Base-by-base conservation (phyloP, 2,888 invertebrate species). In the Lepidochitona cinerea region DNA sequence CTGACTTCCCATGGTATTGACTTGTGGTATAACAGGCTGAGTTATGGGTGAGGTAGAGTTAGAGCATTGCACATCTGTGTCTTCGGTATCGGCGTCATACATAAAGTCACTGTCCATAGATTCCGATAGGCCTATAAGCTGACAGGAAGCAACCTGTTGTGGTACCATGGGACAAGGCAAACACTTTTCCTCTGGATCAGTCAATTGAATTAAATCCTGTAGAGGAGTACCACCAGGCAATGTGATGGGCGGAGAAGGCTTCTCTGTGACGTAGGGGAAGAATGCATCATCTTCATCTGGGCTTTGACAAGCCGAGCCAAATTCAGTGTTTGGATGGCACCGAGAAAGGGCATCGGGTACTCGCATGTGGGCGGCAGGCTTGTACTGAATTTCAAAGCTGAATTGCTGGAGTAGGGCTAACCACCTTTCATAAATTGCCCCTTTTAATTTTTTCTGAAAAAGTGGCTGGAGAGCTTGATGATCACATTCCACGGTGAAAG, bases 261-360 rank as follows among this genome's bases (percentile, higher is more conserved):
- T 33, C 32, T 65, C 66, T 66, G 35, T 35, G n/a, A 66, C 66
- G 37, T 66, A 66, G 14, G 66, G 66, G 37, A 66, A 66, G 35
- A n/a, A 66, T n/a, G 66, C 35, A 26, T 66, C 66, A 14, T 66
- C 66, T 37, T 66, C 66, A 66, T 66, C 66, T 2, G 37, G 66
- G 26, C 66, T 66, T 26, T 4, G 37, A n/a, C 4, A 1, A 4
- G 66, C 66, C 14, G 59, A 59, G 23, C 59, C 59, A 59, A 59
- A 59, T 23, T 59, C 59, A 4, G 59, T 14, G 37, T 66, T 33
- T 7, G 3, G 36, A 35, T 66, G 35, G 26, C 37, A 35, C 23
- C 66, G 66, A 12, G 5, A 66, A 12, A 66, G 66, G 14, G 66
- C n/a, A 33, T 66, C 66, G 12, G 66, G 14, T 1, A 66, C 66